Base-by-base conservation (phyloP, 1,140 invertebrate genomes). In the Lucilia cuprina region DNA sequence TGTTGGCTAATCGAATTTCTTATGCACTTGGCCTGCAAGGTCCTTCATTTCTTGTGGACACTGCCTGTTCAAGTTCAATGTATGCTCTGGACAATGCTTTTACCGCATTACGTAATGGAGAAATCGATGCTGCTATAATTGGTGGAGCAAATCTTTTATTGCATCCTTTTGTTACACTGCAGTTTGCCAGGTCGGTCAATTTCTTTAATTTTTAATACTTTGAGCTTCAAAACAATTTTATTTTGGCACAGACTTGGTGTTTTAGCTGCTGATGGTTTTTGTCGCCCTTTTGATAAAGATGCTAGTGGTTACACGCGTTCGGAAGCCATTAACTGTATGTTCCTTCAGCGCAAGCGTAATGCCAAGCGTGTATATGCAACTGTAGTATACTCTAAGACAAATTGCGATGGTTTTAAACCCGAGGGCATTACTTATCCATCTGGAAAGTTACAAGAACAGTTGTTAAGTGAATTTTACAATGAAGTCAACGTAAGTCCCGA, bases 351-450 rank as follows among this genome's bases (percentile, higher is more conserved):
- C 88, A 93, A 94, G 1, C 94, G 95, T 86, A 92, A 95, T 87
- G 95, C 97, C 0, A 95, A 94, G 87, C 92, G 97, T 82, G 92
- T 96, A 9, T 97, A 97, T 87, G 94, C 94, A 0, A 94, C 92
- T 35, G 85, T 89, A 4, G 83, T 90, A 70, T 88, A 90, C 83
- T 89, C 93, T 0, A 94, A 94, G 87, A 94, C 93, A 9, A 98
- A 98, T 91, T 96, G 95, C 87, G 97, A 98, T 92, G 97, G 97
- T 0, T 96, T 95, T 91, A 98, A 98, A 90, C 94, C 95, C 41
- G 94, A 96, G 88, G 96, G 96, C 17, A 98, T 99, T 84, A 98
- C 97, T 0, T 99, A 97, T 89, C 98, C 98, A 0, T 97, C 96
- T 2, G 96, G 96, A 35, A 92, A 94, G 21, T 93, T 96, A 82